A percentile compares a stretch with the other conserved stretches of the same genome.
Conservation (phyloP, 1,140 invertebrate species). For the Pentalonia nigronervosa region DNA sequence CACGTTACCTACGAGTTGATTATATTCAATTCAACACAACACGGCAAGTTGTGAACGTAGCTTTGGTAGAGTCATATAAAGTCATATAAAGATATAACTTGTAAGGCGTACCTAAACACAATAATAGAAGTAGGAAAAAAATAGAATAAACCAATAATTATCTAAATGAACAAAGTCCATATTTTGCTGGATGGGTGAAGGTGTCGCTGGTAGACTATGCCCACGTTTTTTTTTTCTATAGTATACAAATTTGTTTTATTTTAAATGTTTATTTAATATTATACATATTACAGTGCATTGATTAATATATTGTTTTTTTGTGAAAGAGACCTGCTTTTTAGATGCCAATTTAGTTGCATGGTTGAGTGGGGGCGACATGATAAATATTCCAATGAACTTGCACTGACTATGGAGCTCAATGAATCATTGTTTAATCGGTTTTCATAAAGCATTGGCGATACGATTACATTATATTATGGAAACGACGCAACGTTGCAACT, state of each 20-base stretch:
- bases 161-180: not conserved
- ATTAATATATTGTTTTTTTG: not conserved
- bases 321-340: not conserved
- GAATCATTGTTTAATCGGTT: conserved; percentile 6
- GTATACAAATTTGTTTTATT: not conserved
- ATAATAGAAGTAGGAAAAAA: not conserved
- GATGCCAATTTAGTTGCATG: not conserved
- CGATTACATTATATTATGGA: not conserved
- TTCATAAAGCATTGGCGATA: not conserved
- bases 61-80: too few species aligned
- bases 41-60: not conserved
- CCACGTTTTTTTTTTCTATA: not conserved
- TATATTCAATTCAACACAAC: not conserved
- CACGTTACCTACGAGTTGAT: not conserved
- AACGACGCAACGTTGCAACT: not conserved
- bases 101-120: not conserved
- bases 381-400: not conserved
- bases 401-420: not conserved
- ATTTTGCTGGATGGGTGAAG: not conserved
- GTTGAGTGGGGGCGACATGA: not conserved
- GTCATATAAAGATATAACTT: not conserved
- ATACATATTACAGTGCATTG: not conserved
- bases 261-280: not conserved
- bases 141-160: not conserved
- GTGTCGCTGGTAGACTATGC: not conserved